Evolutionary conservation across 1,140 invertebrate genomes (phyloP), one percentile per base, ranked within the genome.

Genomic region (Calephelis virginiensis): DNA sequence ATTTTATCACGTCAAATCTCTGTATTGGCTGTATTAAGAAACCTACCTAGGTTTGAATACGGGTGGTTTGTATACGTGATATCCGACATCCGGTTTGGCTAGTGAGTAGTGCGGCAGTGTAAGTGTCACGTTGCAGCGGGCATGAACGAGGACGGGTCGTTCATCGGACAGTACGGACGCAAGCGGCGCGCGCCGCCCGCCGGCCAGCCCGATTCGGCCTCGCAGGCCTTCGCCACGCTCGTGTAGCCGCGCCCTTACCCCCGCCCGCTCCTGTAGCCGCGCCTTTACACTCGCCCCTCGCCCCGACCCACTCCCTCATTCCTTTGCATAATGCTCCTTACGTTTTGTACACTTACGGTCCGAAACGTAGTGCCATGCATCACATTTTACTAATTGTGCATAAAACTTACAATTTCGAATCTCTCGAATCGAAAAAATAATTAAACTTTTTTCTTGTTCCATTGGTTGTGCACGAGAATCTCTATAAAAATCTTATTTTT

Each of bases 121-220:
- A 8, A 62, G 67, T 71, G 63, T 73, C 65, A 60, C 43, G 59
- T 53, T 71, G 68, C 92, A 95, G 95, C 96, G 92, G 96, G 96
- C 91, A 97, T 99, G 96, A 98, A 98, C 93, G 98, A 99, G 93
- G 98, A 99, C 92, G 98, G 98, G 74, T 99, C 98, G 75, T 99
- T 99, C 93, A 99, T 99, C 92, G 98, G 98, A 76, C 96, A 97
- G 91, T 98, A 98, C 93, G 97, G 97, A 77, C 94, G 95, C 80
- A 95, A 96, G 85, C 93, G 94, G 85, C 93, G 93, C 81, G 82
- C 86, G n/a, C 84, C 88, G 53, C 66, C 88, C 65, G 68, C 83
- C 63, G 73, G 75, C 13, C 89, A 91, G 67, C 73, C 82, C n/a
- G 95, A 96, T 90, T 95, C 95, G 71, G 95, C 95, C 82, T 95